Evolutionary conservation across 2,888 invertebrate genomes (phyloP), one percentile per base, ranked within the genome.

Genomic region (Exephanes ischioxanthus): DNA sequence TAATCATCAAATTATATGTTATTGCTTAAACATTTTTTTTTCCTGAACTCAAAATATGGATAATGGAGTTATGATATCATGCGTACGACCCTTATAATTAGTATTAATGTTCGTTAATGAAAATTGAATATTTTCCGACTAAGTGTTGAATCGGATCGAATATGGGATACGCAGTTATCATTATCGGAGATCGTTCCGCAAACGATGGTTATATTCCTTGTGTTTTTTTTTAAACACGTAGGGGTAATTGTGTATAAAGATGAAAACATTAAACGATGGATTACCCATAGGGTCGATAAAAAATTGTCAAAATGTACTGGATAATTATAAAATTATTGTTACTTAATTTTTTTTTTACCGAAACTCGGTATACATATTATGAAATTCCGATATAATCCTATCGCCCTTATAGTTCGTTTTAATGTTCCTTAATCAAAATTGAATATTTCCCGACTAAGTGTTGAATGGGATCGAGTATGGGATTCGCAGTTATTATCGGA

Each of bases 241-340:
- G 5, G 16, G 55, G 2, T 63, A 53, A 55, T 66, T 41, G 30
- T 72, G 41, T 5, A 19, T 63, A 61, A 76, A 70, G 61, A 61
- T 75, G 81, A 51, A 51, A 70, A 61, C 70, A 61, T 33, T 5
- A 37, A 9, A 67, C 26, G 30, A 67, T 70, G 37, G 14, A 70
- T 76, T 70, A 66, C 37, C 6, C 9, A n/a, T 66, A 5, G 33
- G 61, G 61, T 33, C 61, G 30, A 33, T 33, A 72, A 33, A 45
- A 19, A 63, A 26, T n/a, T 72, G 72, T 72, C 41, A 11, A 66
- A 63, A 80, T 51, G 14, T 16, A 63, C 33, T 16, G n/a, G 7
- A 58, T 7, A 30, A 14, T 3, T 14, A 2, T 45, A 14, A 14
- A 45, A 14, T 45, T 7, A 37, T 7, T 7, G 5, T 6, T 11